Conservation (phyloP, 1,140 invertebrate species). For the Achroia grisella region DNA sequence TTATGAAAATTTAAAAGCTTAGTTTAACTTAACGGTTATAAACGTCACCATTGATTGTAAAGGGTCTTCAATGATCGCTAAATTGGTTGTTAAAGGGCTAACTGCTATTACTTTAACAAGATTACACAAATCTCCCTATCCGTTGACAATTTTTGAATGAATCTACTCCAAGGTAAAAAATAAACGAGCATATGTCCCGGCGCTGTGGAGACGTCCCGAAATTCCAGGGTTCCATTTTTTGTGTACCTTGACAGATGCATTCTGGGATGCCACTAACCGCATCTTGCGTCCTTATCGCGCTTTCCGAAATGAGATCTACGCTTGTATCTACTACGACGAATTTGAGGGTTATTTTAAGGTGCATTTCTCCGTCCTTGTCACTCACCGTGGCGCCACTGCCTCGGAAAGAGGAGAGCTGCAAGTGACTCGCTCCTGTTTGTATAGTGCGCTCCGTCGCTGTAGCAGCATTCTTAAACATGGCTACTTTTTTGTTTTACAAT, state of each 20-base stretch:
- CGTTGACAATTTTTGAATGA: constrained; percentile 71
- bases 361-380: constrained; percentile 30
- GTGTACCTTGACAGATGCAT: constrained; percentile 69
- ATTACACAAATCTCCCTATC: constrained; percentile 66
- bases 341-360: constrained; percentile 64
- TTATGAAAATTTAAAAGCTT: not conserved
- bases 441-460: constrained; percentile 27
- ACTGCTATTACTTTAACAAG: constrained; percentile 61
- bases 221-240: constrained; percentile 67
- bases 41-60: constrained; percentile 19
- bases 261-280: constrained; percentile 63
- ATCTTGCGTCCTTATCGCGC: constrained; percentile 65
- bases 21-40: constrained; percentile 15
- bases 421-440: constrained; percentile 57
- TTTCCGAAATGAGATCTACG: constrained; percentile 50
- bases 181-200: constrained; percentile 57
- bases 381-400: constrained; percentile 47
- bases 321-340: constrained; percentile 50
- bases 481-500: constrained; percentile 43
- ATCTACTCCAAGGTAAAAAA: constrained; percentile 55
- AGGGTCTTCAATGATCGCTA: constrained; percentile 23
- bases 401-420: constrained; percentile 39
- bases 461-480: constrained; percentile 42
- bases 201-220: constrained; percentile 58
- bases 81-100: constrained; percentile 42